phyloP scores from a whole-genome alignment of 2,888 invertebrate genomes.

The Mesodorylaimus sp. region DNA sequence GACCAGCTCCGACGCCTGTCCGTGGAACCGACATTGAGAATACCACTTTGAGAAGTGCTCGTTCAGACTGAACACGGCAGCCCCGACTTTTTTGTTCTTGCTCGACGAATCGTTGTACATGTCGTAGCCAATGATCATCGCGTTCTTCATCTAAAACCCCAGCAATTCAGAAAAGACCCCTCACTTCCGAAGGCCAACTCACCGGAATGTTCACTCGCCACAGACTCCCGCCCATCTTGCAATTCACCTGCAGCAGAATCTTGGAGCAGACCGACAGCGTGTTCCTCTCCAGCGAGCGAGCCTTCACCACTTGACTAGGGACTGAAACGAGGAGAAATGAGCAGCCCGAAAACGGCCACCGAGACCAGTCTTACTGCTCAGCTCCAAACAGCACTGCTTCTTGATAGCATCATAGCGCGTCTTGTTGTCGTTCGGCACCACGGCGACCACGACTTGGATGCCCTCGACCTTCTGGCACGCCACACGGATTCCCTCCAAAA shows the following conservation, averaged over 20 bases:
- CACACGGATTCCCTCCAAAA: neutral
- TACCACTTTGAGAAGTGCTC: no score
- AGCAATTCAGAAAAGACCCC: no score
- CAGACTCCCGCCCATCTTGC: constrained; percentile 74
- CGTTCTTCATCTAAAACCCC: no score
- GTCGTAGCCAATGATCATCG: no score
- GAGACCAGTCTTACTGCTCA: neutral
- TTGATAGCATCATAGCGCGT: constrained; percentile 72
- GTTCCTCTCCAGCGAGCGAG: constrained; percentile 44
- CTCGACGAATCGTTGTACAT: no score
- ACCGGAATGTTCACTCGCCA: constrained; percentile 58
- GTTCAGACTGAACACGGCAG: no score
- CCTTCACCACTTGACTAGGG: constrained; percentile 36
- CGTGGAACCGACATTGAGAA: no score
- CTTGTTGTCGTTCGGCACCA: constrained; percentile 47
- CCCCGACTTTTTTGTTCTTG: no score
- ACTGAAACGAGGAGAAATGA: constrained; percentile 27
- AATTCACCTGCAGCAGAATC: constrained; percentile 74
- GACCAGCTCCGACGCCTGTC: no score
- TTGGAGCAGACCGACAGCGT: constrained; percentile 67
- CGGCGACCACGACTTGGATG: constrained; percentile 34
- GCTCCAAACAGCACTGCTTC: constrained; percentile 40
- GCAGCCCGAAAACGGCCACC: neutral
- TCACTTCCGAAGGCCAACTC: no score
- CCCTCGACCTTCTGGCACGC: constrained; percentile 11